A percentile compares a stretch with the other conserved stretches of the same genome.
These are phyloP conservation scores for Spea bombifrons DNA, from an alignment of 2,113 vertebrate species.

Conservation along the genomic window DNA sequence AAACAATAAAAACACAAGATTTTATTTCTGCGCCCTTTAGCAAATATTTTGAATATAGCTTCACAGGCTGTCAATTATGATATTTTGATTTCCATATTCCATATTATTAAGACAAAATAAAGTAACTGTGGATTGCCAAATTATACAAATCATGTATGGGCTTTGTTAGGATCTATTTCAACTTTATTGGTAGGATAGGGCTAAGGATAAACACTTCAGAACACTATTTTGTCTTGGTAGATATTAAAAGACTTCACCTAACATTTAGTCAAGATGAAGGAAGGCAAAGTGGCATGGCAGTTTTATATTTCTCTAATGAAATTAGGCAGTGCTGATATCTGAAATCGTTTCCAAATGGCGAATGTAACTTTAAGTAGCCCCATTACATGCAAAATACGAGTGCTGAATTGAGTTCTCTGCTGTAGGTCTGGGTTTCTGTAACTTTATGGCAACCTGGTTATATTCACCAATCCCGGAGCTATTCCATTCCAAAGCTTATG, in stretches of 20 bases:
- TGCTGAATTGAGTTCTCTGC: constrained; percentile 4
- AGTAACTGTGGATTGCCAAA: neutral
- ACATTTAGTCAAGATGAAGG: neutral
- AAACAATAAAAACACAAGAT: too few species aligned
- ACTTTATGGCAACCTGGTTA: neutral
- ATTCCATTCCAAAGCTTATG: neutral
- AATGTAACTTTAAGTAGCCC: neutral
- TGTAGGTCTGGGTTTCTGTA: neutral
- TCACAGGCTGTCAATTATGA: too few species aligned
- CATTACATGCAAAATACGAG: constrained; percentile 2
- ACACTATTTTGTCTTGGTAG: neutral
- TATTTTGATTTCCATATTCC: too few species aligned
- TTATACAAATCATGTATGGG: neutral
- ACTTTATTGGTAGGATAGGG: neutral
- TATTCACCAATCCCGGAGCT: constrained; percentile 1
- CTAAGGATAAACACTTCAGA: neutral
- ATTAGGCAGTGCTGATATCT: constrained; percentile 12
- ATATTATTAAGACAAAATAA: neutral
- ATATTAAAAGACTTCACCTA: too few species aligned
- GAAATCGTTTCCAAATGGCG: constrained; percentile 21
- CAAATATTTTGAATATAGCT: too few species aligned
- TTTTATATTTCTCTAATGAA: constrained; percentile 11
- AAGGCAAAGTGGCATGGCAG: neutral
- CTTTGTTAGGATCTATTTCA: neutral
- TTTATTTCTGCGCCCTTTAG: too few species aligned